Percentiles rank a stretch among this genome's conserved stretches.
Evolutionary conservation across 2,113 vertebrate genomes (phyloP).

Genomic region (Herpailurus yagouaroundi): DNA sequence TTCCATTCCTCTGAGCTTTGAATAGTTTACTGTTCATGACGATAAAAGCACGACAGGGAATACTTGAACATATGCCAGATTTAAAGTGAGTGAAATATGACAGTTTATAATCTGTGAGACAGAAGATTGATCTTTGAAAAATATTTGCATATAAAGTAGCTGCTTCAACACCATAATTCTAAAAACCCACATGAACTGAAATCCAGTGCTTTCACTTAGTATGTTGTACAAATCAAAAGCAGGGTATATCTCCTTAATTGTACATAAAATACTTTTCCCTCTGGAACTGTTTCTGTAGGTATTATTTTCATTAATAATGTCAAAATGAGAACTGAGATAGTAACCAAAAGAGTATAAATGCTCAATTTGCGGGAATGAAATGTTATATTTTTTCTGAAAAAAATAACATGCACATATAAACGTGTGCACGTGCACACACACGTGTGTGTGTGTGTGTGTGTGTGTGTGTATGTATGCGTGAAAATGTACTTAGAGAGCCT

Average conservation of each 20-base stretch:
- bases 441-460: no score
- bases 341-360: background rate
- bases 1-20: constrained; percentile 81
- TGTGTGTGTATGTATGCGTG: no score
- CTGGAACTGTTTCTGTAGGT: background rate
- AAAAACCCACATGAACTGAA: constrained; percentile 11
- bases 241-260: background rate
- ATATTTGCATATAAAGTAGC: constrained; percentile 77
- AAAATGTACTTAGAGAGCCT: background rate
- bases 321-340: background rate
- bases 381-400: background rate
- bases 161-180: constrained; percentile 61
- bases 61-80: constrained; percentile 83
- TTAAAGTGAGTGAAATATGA: constrained; percentile 77
- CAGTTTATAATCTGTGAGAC: constrained; percentile 77
- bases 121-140: constrained; percentile 76
- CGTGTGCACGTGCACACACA: no score
- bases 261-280: background rate
- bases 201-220: background rate
- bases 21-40: constrained; percentile 81
- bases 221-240: constrained; percentile 5
- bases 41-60: constrained; percentile 83
- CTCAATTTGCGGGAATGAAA: background rate
- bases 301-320: background rate
- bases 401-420: background rate